A percentile compares a stretch with the other conserved stretches of the same genome.
Conservation (phyloP, 2,113 vertebrate genomes). For the Pristiophorus japonicus region DNA sequence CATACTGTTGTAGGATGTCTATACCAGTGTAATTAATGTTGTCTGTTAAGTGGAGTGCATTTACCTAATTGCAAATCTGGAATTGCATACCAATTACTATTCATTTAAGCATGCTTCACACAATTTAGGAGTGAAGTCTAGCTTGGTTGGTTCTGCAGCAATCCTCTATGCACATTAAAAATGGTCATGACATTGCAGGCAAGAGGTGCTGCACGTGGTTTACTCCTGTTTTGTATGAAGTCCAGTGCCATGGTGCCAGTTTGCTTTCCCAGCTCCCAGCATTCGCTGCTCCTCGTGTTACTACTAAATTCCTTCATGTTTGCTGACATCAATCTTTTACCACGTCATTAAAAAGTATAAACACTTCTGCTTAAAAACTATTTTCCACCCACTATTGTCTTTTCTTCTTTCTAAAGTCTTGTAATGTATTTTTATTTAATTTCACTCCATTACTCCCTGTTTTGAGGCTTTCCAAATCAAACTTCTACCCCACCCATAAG, state of each 20-base stretch:
- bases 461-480: not conserved
- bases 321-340: not conserved
- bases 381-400: not conserved
- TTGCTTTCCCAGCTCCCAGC: not conserved
- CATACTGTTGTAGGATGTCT: not conserved
- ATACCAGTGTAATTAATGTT: not conserved
- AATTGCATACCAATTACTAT: conserved; percentile 7
- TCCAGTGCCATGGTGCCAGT: not conserved
- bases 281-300: not conserved
- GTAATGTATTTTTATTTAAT: not conserved
- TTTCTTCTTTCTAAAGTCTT: not conserved
- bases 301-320: not conserved
- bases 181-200: not conserved
- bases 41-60: not conserved
- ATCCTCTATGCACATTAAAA: not conserved
- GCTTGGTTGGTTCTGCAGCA: not conserved
- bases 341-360: not conserved
- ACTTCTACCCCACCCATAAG: not conserved
- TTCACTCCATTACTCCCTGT: too few species aligned
- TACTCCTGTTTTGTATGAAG: not conserved
- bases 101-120: not conserved
- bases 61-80: not conserved
- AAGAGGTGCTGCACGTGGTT: not conserved
- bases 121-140: not conserved
- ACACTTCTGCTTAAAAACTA: too few species aligned